A percentile compares a stretch with the other conserved stretches of the same genome.
Evolutionary conservation across 2,888 invertebrate genomes (phyloP).

Genomic region (Pimpla rufipes): DNA sequence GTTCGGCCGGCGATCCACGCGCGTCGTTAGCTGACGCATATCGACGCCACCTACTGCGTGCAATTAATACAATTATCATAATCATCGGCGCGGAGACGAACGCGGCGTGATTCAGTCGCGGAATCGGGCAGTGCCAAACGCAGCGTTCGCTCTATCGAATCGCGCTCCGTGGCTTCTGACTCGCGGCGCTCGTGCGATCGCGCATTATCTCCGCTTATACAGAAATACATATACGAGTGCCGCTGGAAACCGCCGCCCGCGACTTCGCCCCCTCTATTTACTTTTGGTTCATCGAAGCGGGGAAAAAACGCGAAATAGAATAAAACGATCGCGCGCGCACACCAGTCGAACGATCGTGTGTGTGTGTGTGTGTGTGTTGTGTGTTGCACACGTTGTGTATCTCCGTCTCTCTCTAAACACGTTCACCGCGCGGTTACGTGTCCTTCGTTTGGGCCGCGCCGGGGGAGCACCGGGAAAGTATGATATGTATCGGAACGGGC

Average conservation of each 20-base stretch:
- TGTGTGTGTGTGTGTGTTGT: not conserved
- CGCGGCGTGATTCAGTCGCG: not conserved
- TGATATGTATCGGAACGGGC: constrained; percentile 12
- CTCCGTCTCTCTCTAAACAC: constrained; percentile 4
- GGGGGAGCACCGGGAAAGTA: constrained; percentile 13
- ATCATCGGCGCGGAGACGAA: not conserved
- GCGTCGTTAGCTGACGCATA: no score
- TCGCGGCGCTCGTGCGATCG: not conserved
- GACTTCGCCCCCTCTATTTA: not conserved
- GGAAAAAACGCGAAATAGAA: no score
- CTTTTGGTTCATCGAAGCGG: not conserved
- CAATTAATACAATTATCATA: no score
- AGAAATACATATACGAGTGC: no score
- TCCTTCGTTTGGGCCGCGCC: constrained; percentile 7
- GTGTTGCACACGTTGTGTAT: not conserved
- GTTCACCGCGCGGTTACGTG: constrained; percentile 7
- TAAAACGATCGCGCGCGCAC: no score
- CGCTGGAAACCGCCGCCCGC: not conserved
- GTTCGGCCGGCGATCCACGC: no score
- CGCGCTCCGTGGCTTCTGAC: not conserved
- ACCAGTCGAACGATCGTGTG: not conserved
- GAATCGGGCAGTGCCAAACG: not conserved
- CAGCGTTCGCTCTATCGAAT: not conserved
- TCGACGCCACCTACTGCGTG: no score
- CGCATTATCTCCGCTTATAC: not conserved